Percentiles rank a stretch among this genome's conserved stretches.
phyloP scores from a whole-genome alignment of 2,113 vertebrate genomes.

The Cyrtonyx montezumae region DNA sequence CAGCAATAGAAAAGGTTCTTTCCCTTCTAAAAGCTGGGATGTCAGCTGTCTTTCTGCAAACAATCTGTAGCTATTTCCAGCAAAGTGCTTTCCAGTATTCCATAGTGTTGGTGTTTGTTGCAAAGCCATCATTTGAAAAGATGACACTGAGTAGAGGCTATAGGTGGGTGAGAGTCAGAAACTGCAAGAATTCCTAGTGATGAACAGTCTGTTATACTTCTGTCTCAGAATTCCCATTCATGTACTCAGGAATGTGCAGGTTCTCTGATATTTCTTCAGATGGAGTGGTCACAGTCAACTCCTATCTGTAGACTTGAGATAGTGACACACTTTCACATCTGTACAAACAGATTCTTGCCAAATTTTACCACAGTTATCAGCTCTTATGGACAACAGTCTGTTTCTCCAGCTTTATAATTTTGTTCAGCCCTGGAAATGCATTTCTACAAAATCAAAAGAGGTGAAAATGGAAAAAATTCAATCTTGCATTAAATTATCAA shows the following conservation, averaged over 20 bases:
- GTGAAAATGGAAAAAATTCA: not conserved
- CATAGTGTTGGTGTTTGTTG: not conserved
- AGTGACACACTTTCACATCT: not conserved
- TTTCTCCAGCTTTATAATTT: not conserved
- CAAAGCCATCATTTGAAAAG: not conserved
- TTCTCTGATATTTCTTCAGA: not conserved
- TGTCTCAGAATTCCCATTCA: not conserved
- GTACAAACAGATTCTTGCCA: not conserved
- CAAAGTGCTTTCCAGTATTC: not conserved
- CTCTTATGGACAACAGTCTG: not conserved
- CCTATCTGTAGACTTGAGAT: not conserved
- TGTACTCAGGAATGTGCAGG: not conserved
- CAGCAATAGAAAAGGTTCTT: not conserved
- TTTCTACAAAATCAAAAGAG: not conserved
- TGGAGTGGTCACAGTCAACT: not conserved
- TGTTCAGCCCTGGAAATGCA: not conserved
- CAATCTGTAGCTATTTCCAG: not conserved
- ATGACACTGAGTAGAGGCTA: not conserved
- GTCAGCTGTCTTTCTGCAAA: not conserved
- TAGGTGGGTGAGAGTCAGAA: not conserved
- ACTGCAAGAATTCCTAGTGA: not conserved
- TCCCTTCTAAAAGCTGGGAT: not conserved
- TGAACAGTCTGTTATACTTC: not conserved
- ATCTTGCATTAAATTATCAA: not conserved
- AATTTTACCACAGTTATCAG: not conserved